A percentile compares a stretch with the other conserved stretches of the same genome.
Evolutionary conservation across 2,888 invertebrate genomes (phyloP).

Genomic region (Strigamia maritima): DNA sequence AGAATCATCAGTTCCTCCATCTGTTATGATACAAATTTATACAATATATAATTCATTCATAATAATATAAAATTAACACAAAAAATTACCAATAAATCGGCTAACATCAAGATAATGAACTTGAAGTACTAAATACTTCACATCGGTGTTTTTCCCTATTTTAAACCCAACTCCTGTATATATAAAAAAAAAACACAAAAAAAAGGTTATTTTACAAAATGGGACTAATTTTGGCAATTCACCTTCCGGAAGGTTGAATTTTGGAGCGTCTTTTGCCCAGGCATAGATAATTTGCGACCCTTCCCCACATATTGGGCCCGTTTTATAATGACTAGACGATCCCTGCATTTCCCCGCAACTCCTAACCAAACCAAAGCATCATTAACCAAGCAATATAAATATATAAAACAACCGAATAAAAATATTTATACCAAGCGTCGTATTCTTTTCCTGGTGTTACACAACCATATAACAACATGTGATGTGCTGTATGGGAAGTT

Average conservation of each 20-base stretch:
- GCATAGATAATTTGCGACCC: conserved; percentile 74
- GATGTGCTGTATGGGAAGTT: conserved; percentile 85
- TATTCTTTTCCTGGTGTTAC: conserved; percentile 69
- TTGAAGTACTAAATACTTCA: conserved; percentile 88
- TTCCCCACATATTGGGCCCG: conserved; percentile 70
- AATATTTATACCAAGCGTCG: conserved; percentile 65
- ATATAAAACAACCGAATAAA: conserved; percentile 40
- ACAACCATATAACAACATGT: conserved; percentile 90
- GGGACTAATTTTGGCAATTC: neutral
- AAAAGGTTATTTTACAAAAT: neutral
- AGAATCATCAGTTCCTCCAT: conserved; percentile 75
- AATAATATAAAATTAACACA: no score
- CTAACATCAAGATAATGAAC: conserved; percentile 76
- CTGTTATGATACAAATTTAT: conserved; percentile 54
- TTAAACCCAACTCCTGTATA: conserved; percentile 76
- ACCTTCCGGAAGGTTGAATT: conserved; percentile 70
- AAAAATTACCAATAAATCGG: conserved; percentile 60
- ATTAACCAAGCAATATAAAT: neutral
- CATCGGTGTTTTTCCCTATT: conserved; percentile 75
- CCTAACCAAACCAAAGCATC: conserved; percentile 54
- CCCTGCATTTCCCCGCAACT: conserved; percentile 88
- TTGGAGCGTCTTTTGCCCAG: conserved; percentile 89
- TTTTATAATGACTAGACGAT: conserved; percentile 54
- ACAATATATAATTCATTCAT: no score
- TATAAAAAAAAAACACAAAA: neutral